A percentile compares a stretch with the other conserved stretches of the same genome.
phyloP scores from a whole-genome alignment of 2,888 invertebrate species.

The Meloe dianella region DNA sequence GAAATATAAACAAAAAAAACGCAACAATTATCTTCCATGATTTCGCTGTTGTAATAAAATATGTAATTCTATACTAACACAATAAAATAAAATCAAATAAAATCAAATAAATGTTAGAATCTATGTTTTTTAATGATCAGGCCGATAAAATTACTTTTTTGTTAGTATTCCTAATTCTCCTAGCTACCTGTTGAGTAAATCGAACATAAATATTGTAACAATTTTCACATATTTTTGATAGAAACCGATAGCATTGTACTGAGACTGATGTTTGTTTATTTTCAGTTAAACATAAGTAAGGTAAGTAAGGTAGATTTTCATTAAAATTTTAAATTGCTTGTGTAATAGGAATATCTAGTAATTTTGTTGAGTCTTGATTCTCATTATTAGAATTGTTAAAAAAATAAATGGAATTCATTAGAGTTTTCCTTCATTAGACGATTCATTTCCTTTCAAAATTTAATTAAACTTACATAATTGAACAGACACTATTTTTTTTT shows the following conservation, averaged over 20 bases:
- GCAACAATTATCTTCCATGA: neutral
- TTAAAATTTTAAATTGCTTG: no score
- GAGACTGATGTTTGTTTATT: neutral
- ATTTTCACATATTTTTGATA: neutral
- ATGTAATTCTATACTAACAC: neutral
- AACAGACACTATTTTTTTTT: neutral
- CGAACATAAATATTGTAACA: neutral
- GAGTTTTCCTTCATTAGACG: neutral
- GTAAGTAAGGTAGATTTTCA: neutral
- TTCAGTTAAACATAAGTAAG: neutral
- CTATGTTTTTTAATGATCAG: no score
- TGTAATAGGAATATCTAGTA: neutral
- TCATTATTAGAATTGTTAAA: neutral
- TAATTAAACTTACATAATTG: neutral
- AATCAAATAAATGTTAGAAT: neutral
- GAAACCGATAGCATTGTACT: neutral
- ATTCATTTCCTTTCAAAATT: neutral
- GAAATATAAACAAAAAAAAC: neutral
- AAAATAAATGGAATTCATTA: neutral
- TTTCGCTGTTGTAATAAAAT: neutral
- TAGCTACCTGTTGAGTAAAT: conserved; percentile 5
- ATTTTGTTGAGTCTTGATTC: neutral
- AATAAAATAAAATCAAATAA: neutral
- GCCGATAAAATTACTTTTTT: neutral
- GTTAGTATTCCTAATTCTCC: neutral